Evolutionary conservation across 2,888 invertebrate genomes (phyloP).

Genomic region (Monoplex corrugatus): DNA sequence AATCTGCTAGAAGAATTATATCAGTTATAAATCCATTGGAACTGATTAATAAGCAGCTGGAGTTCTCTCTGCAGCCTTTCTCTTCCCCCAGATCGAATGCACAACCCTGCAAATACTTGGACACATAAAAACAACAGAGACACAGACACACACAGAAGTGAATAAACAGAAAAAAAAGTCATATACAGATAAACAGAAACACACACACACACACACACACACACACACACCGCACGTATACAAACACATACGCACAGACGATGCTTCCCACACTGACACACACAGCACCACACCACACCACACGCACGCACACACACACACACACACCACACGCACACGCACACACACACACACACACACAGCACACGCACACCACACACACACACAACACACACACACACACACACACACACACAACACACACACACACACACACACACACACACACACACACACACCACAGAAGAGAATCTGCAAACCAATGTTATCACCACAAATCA

Average conservation of each 20-base stretch:
- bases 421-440: conserved; percentile 28
- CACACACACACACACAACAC: conserved; percentile 28
- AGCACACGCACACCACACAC: too few species aligned
- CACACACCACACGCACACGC: neutral
- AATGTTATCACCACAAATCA: too few species aligned
- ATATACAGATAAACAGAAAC: conserved; percentile 21
- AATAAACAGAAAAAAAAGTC: too few species aligned
- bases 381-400: neutral
- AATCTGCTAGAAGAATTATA: too few species aligned
- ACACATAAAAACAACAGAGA: too few species aligned
- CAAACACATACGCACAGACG: conserved; percentile 39
- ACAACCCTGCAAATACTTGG: too few species aligned
- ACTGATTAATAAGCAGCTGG: neutral
- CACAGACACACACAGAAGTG: too few species aligned
- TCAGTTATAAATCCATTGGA: too few species aligned
- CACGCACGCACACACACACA: conserved; percentile 23
- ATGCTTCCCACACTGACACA: too few species aligned
- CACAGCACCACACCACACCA: neutral
- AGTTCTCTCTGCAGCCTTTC: neutral
- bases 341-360: neutral
- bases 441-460: conserved; percentile 20
- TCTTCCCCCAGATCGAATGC: neutral
- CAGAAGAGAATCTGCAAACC: too few species aligned
- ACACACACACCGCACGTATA: conserved; percentile 26
- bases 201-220: conserved; percentile 45